Evolutionary conservation across 2,888 invertebrate genomes (phyloP).

Genomic region (Monoplex corrugatus): DNA sequence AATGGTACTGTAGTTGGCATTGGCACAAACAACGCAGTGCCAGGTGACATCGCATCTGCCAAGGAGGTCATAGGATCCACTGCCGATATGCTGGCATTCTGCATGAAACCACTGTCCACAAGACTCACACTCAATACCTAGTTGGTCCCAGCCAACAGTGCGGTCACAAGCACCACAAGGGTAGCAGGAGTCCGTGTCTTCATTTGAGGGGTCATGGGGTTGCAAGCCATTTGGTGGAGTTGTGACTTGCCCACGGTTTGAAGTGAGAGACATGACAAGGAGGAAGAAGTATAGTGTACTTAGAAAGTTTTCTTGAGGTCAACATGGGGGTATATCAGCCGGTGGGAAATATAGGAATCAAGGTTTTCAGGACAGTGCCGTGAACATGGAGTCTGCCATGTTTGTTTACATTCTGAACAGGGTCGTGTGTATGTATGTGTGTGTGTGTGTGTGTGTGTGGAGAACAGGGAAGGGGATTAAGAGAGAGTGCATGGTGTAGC

Average conservation of each 20-base stretch:
- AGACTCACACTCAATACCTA: conserved; percentile 8
- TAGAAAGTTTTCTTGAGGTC: neutral
- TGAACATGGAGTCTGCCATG: neutral
- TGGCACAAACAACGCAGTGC: neutral
- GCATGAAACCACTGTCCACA: neutral
- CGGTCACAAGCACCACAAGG: conserved; percentile 3
- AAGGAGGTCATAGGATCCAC: conserved; percentile 20
- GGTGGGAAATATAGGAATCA: neutral
- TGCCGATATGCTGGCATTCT: neutral
- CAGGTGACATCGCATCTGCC: conserved; percentile 33
- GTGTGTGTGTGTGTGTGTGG: too few species aligned
- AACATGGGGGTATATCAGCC: neutral
- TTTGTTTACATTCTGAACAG: neutral
- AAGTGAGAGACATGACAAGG: neutral
- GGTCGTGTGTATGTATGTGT: neutral
- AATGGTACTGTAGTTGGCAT: neutral
- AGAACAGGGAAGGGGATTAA: too few species aligned
- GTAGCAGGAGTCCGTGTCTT: neutral
- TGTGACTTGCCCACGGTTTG: too few species aligned
- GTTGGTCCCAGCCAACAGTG: neutral
- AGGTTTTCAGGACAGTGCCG: neutral
- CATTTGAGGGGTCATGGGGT: neutral
- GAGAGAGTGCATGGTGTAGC: too few species aligned
- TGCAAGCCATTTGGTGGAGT: neutral
- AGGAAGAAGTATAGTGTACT: neutral